A percentile compares a stretch with the other conserved stretches of the same genome.
These are phyloP conservation scores for Ataeniobius toweri DNA, from an alignment of 2,797 vertebrate species.

Conservation along the genomic window DNA sequence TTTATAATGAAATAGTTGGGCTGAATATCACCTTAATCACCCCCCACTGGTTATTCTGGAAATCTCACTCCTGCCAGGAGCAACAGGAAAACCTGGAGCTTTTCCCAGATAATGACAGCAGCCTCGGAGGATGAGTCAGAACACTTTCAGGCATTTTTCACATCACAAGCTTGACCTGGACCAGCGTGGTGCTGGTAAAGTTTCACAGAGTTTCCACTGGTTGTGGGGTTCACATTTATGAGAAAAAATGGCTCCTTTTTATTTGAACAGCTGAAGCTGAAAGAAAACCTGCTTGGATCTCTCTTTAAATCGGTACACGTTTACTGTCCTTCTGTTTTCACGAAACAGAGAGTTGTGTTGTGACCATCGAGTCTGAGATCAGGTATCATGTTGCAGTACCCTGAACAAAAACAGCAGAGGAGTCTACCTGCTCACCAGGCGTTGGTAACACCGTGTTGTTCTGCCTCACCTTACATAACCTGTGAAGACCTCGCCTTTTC, in stretches of 20 bases:
- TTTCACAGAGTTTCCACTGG: slow-evolving; percentile 66
- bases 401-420: slow-evolving; percentile 4
- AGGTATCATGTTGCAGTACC: background rate
- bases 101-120: slow-evolving; percentile 63
- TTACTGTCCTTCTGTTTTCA: slow-evolving; percentile 7
- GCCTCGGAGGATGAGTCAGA: slow-evolving; percentile 24
- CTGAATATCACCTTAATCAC: slow-evolving; percentile 23
- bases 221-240: slow-evolving; percentile 36
- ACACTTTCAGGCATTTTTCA: slow-evolving; percentile 24
- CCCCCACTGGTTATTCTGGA: slow-evolving; percentile 21
- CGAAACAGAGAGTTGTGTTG: background rate
- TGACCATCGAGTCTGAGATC: slow-evolving; percentile 2
- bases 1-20: slow-evolving; percentile 12
- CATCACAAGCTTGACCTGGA: slow-evolving; percentile 51
- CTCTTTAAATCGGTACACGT: background rate
- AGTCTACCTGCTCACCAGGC: background rate
- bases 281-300: slow-evolving; percentile 8
- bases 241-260: slow-evolving; percentile 22
- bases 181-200: slow-evolving; percentile 50
- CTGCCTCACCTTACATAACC: slow-evolving; percentile 11
- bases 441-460: background rate
- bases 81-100: slow-evolving; percentile 64
- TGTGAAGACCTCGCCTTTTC: slow-evolving; percentile 18
- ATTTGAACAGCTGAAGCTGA: slow-evolving; percentile 43
- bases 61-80: slow-evolving; percentile 34